Base-by-base conservation (phyloP, 2,113 vertebrate genomes). In the Aldabrachelys gigantea region DNA sequence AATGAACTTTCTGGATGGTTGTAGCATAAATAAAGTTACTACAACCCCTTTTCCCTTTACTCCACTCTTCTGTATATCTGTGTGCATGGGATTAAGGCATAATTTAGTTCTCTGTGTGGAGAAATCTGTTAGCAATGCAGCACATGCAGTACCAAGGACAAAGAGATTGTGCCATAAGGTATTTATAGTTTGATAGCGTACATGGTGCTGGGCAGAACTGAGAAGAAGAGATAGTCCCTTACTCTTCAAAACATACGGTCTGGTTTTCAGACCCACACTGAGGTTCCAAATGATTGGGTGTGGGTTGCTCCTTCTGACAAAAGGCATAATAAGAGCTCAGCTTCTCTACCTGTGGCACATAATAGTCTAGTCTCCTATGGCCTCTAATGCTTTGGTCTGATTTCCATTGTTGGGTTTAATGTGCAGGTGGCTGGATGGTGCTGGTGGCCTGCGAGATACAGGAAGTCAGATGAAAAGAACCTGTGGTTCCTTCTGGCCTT, bases 111-210 rank as follows among this genome's bases (percentile, higher is more conserved):
- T 82, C 38, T 3, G 56, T 1, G 0, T 5, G 31, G 69, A 89
- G 65, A 31, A 52, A 6, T 24, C 38, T 75, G 5, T 22, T 72
- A 10, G 17, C 21, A 72, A 72, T 38, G n/a, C n/a, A 72, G n/a
- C n/a, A 38, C 27, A 47, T 0, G 1, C 80, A 35, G 87, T 2
- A 79, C 83, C 54, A 52, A 80, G 17, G 25, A 13, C n/a, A 72
- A n/a, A 54, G 78, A 90, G 22, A 3, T 49, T 41, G 0, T 0
- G 35, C 1, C 0, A 6, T 35, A 5, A 72, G 65, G 65, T 5
- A 10, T 89, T 22, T 6, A 1, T 1, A 35, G n/a, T 10, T 82
- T 57, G 29, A 6, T 38, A 31, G 56, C 49, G 31, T 11, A 10
- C 8, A 1, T 0, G 1, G 54, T 3, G 2, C 5, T 14, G 50